Base-by-base conservation (phyloP, 2,888 invertebrate genomes). In the Drosophila dives region DNA sequence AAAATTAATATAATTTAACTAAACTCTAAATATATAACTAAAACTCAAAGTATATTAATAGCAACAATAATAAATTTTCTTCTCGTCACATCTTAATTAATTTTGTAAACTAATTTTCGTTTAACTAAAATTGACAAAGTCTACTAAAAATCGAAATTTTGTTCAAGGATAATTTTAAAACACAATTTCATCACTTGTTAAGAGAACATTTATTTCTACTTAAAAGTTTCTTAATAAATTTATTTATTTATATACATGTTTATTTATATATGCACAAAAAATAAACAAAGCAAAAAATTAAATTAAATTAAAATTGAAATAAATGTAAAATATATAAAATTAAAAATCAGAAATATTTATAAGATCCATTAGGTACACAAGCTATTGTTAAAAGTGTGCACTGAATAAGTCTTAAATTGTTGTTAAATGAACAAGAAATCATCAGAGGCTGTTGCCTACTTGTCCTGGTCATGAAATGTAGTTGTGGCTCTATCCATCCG, bases 361-460 rank as follows among this genome's bases (percentile, higher is more conserved):
- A 29, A 6, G 0, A 29, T 5, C 29, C 29, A 6, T 11, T 15
- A 23, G n/a, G 12, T 3, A 2, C 20, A 15, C 8, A 55, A 12
- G 23, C 23, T 3, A 32, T 32, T 7, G 1, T n/a, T 15, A n/a
- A n/a, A 42, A 48, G 6, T 40, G 38, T 20, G 23, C 17, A 17
- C 3, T 48, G 38, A 32, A 12, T 12, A 23, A 29, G 51, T 50
- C 29, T 38, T 32, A 55, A 23, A 20, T 60, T 15, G 6, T 8
- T 32, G 54, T 40, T 67, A 64, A 76, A 73, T 80, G 71, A 76
- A 53, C 53, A 66, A 61, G 45, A 64, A 36, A 56, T 69, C 70
- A 77, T 69, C 60, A 60, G 61, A 50, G 53, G 59, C 63, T 50
- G 60, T 71, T 77, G 23, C 17, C 2, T n/a, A 11, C 33, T 20